Evolutionary conservation across 1,140 invertebrate species (phyloP), one percentile per base, ranked within the genome.

Genomic region (Lithobius niger): DNA sequence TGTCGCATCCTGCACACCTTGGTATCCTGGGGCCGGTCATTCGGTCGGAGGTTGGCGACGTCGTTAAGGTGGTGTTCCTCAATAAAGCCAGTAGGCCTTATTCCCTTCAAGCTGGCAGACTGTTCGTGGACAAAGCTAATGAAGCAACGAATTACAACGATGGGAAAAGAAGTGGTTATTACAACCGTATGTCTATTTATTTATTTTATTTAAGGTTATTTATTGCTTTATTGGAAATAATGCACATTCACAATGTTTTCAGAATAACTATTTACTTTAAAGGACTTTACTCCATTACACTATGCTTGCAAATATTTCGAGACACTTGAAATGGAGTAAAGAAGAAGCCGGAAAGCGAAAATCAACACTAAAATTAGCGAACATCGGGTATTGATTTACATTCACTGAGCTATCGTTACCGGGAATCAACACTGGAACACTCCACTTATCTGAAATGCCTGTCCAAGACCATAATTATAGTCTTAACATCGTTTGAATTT

Each of bases 21-120:
- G 65, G 60, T 0, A 56, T 65, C 21, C 27, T 67, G 15, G 67
- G 66, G 36, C 67, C 67, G 4, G 54, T 60, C 19, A 52, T 68
- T 18, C 36, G 51, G 0, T 65, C 60, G 2, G 62, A 65, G 52
- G 60, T 62, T 2, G 65, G 62, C 15, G 65, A 68, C 16, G 44
- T 57, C 19, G 57, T 68, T 6, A 15, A 43, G 13, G 63, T 68
- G 6, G 61, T 61, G 6, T 57, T 68, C 40, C 56, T 52, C 27
- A 67, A 67, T 42, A 58, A 59, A 52, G 64, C 64, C 0, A 44
- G 40, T 44, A 48, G 58, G 21, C 55, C 61, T 21, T 66, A 62
- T 50, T 66, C 64, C 3, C 61, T 67, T 10, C 57, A 63, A 25
- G 59, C 65, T 6, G 60, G 65, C 27, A 64, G 65, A 18, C 60